phyloP scores from a whole-genome alignment of 2,113 vertebrate species.

The Benitochromis conjunctus region DNA sequence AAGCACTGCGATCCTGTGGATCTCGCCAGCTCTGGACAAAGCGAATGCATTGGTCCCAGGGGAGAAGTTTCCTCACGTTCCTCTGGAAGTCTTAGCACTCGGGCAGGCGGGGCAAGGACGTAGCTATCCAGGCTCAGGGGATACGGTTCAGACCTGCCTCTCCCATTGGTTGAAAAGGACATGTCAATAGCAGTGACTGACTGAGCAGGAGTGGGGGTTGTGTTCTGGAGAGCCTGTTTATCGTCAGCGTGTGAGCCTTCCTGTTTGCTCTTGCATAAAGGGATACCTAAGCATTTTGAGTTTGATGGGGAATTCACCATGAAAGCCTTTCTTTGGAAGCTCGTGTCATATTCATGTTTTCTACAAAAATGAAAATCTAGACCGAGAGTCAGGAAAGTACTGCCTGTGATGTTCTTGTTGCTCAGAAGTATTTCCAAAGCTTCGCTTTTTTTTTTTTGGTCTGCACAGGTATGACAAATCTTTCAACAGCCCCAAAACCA shows the following conservation, averaged over 20 bases:
- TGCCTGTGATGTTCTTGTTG: neutral
- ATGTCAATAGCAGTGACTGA: constrained; percentile 41
- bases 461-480: neutral
- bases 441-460: neutral
- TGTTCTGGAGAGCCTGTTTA: neutral
- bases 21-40: neutral
- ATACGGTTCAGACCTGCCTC: neutral
- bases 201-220: constrained; percentile 6
- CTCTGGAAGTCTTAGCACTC: constrained; percentile 29
- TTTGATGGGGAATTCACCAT: neutral
- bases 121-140: constrained; percentile 22
- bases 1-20: neutral
- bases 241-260: neutral
- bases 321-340: neutral
- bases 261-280: neutral
- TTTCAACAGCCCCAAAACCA: neutral
- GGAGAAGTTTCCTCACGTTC: constrained; percentile 6
- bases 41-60: neutral
- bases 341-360: neutral
- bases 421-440: neutral
- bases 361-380: neutral
- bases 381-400: constrained; percentile 1
- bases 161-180: constrained; percentile 40
- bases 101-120: constrained; percentile 8
- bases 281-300: neutral